Evolutionary conservation across 2,797 vertebrate species (phyloP), one percentile per base, ranked within the genome.

Genomic region (Anomalospiza imberbis): DNA sequence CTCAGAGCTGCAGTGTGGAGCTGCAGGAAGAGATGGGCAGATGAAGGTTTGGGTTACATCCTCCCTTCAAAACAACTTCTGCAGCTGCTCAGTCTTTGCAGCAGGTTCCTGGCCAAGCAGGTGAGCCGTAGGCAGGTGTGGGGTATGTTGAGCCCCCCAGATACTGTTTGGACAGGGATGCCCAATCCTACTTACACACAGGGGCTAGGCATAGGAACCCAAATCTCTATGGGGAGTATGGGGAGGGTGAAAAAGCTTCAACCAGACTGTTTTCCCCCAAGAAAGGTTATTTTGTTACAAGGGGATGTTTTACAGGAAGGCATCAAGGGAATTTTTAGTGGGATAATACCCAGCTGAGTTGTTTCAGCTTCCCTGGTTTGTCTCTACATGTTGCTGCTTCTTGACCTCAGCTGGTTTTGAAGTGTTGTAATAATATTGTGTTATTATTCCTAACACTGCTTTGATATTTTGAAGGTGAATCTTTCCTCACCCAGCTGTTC

Each of bases 391-490:
- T 94, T 93, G 44, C 63, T 95, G 40, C 80, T 76, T 68, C 93
- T 90, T 3, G 10, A 90, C 85, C 91, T 93, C 79, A 67, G 26
- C 89, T 89, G 78, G 67, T 90, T 94, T 94, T 94, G 85, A 94
- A 94, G 77, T 68, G 54, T 61, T 88, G 42, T 68, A 87, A 78
- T 93, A 94, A 93, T 68, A 89, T 14, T 87, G 66, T 70, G 73
- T 76, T 95, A 60, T 93, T 95, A 91, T 81, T 77, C 75, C 68
- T 60, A 66, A 62, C 1, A 2, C 26, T 66, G 66, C 94, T 97
- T 96, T 92, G 94, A 93, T 95, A 96, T 75, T 85, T 77, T 85
- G 89, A 87, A 87, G 55, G 54, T n/a, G 40, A 94, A 87, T 78
- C 87, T 94, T 92, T 92, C 93, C 78, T 94, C 68, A 77, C 24